These are phyloP conservation scores for Tragelaphus imberbis DNA, from an alignment of 2,113 vertebrate species.

Conservation along the genomic window DNA sequence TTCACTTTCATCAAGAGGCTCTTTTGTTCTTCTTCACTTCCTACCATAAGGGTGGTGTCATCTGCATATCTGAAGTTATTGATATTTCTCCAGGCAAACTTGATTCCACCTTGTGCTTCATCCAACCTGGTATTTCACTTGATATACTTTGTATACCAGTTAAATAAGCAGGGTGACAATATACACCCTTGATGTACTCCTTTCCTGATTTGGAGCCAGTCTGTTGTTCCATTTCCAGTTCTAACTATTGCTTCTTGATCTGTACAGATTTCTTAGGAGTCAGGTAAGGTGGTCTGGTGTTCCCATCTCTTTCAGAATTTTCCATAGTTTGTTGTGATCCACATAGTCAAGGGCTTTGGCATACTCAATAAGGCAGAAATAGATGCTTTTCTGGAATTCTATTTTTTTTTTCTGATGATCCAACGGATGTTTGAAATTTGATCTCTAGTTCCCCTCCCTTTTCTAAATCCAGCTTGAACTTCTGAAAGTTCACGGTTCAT, in stretches of 20 bases:
- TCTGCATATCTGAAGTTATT: background rate
- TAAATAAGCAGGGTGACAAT: background rate
- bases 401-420: background rate
- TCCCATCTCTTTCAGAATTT: background rate
- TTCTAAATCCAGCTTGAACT: background rate
- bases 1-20: background rate
- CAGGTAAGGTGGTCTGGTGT: background rate
- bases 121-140: background rate
- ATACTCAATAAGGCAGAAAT: background rate
- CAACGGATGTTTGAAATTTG: background rate
- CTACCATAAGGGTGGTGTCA: background rate
- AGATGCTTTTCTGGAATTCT: background rate
- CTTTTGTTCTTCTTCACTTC: background rate
- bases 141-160: rapidly evolving
- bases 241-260: background rate
- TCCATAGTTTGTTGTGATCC: background rate
- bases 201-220: background rate
- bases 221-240: background rate
- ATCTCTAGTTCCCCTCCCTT: background rate
- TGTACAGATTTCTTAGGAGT: background rate
- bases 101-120: background rate
- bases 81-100: background rate
- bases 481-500: background rate
- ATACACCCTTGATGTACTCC: background rate
- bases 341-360: background rate